Evolutionary conservation across 1,140 invertebrate species (phyloP), one percentile per base, ranked within the genome.

Genomic region (Hesperophylax magnus): DNA sequence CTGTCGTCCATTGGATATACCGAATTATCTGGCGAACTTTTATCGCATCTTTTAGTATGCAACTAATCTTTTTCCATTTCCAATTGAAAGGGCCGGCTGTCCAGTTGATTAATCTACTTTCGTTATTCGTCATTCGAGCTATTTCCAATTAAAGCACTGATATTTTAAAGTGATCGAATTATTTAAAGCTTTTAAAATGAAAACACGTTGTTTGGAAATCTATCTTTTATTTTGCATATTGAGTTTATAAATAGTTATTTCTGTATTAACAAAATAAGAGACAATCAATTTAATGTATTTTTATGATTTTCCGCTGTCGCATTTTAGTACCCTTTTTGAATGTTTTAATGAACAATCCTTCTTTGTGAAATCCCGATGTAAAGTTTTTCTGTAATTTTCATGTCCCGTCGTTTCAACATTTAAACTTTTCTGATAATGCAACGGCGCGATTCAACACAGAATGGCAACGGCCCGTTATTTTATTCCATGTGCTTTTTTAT

Each of bases 341-440:
- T 14, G 8, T 39, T 1, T 8, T 8, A 9, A 4, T 39, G 34
- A 39, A 39, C 1, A 39, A 9, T 58, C 67, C 34, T 47, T 22
- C 18, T 77, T 69, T 18, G 39, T 47, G 22, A 78, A 81, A 71
- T 63, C 67, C 65, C 39, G 27, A 34, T 54, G 34, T 24, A 79
- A 80, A 80, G 69, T 81, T 81, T 78, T 74, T 78, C 76, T 81
- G 79, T 81, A 78, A 78, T 81, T 78, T 78, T 81, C 60, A 77
- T 67, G 79, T 77, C 79, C 24, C 65, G 65, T 77, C 74, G 63
- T 81, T 81, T 20, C 61, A 77, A 81, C 34, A 56, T 81, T 69
- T 24, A 65, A 69, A 76, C 69, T 77, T 54, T 61, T 27, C n/a
- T 56, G 52, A 34, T 65, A 79, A 79, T 79, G 65, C 77, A 24